These are phyloP conservation scores for Chelmon rostratus DNA, from an alignment of 2,797 vertebrate genomes.

Conservation along the genomic window DNA sequence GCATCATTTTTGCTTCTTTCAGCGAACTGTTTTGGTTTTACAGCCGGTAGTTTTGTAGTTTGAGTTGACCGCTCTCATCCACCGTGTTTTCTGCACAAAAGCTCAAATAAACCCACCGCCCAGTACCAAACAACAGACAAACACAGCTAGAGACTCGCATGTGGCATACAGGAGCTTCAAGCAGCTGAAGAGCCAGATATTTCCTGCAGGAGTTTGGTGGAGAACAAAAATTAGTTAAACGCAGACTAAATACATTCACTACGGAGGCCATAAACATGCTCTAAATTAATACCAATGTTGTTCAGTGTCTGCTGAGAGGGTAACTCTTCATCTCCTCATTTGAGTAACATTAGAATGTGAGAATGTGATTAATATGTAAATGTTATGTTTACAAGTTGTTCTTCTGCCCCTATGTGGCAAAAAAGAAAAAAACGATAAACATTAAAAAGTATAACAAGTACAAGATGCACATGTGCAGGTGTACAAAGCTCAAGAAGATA, in stretches of 20 bases:
- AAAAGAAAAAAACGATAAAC: background rate
- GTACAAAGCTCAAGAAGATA: background rate
- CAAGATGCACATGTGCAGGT: background rate
- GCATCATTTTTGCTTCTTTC: background rate
- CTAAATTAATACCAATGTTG: background rate
- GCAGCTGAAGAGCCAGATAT: background rate
- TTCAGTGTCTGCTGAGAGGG: background rate
- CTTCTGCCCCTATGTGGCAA: conserved; percentile 1
- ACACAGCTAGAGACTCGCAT: background rate
- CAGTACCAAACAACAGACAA: background rate
- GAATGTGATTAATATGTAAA: background rate
- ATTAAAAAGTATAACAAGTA: too few species aligned
- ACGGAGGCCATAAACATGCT: background rate
- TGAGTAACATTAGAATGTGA: background rate
- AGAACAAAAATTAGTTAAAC: conserved; percentile 1
- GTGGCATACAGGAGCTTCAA: background rate
- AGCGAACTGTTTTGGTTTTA: background rate
- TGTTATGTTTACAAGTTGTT: background rate
- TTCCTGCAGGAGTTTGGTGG: background rate
- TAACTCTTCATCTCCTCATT: background rate
- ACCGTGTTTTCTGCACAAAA: too few species aligned
- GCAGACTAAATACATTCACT: background rate
- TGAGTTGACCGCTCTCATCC: too few species aligned
- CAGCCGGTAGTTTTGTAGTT: too few species aligned
- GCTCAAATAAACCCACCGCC: background rate